Conservation (phyloP, 2,797 vertebrate species). For the Melanotaenia pygmaea region DNA sequence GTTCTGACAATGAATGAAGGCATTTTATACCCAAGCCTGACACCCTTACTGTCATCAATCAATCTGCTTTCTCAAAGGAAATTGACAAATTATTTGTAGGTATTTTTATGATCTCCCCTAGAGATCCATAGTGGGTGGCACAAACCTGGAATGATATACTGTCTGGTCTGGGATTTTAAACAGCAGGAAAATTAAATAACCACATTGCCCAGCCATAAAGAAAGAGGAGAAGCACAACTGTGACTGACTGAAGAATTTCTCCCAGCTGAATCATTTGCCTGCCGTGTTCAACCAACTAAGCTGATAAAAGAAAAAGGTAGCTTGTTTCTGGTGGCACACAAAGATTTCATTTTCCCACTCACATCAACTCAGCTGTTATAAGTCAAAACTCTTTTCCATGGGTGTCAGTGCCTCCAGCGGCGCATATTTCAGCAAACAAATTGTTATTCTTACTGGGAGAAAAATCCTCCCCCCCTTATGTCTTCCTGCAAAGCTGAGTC, state of each 20-base stretch:
- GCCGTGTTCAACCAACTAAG: conserved; percentile 22
- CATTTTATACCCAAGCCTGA: neutral
- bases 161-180: neutral
- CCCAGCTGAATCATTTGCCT: conserved; percentile 6
- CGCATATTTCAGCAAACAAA: conserved; percentile 58
- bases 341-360: conserved; percentile 39
- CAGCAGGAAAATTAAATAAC: neutral
- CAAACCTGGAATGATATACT: neutral
- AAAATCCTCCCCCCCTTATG: conserved; percentile 27
- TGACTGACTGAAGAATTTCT: conserved; percentile 4
- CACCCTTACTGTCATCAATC: neutral
- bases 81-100: too few relatives aligned
- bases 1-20: too few relatives aligned
- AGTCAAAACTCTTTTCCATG: conserved; percentile 45
- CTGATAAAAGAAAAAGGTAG: conserved; percentile 10
- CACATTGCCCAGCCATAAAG: neutral
- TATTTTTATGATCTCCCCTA: too few relatives aligned
- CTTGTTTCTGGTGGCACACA: conserved; percentile 42
- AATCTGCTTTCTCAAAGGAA: neutral
- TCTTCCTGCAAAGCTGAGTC: conserved; percentile 23
- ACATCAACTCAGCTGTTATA: conserved; percentile 40
- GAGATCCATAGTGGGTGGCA: neutral
- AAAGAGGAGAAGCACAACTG: neutral
- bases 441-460: conserved; percentile 58
- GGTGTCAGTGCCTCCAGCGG: conserved; percentile 31